Base-by-base conservation (phyloP, 53 echinoderm and acorn worm species). In the Pentamera pediparva region DNA sequence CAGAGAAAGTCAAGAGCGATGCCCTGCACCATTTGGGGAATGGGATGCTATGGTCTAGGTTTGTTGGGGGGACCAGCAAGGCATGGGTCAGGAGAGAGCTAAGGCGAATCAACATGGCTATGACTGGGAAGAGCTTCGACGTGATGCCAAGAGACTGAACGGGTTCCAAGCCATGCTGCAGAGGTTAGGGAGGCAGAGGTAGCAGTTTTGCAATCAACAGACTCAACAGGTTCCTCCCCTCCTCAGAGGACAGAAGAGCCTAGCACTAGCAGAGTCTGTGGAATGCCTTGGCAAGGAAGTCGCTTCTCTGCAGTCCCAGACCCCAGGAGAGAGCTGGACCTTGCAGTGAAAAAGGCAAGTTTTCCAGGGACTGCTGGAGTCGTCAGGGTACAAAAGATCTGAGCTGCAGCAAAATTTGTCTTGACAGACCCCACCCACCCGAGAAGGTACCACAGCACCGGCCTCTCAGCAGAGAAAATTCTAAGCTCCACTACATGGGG, bases 61-160 rank as follows among this genome's bases (percentile, higher is more conserved):
- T 81, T 12, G 50, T 18, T 24, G 19, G 53, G n/a, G 75, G 81
- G 13, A 75, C 64, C 17, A 26, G 74, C 11, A 38, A 39, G 22
- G 61, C 75, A 3, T 74, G 39, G 21, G 81, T 81, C 1, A 24
- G 38, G 24, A 58, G 56, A 22, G 75, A 74, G 35, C 17, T 81
- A 63, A 59, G 75, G 25, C 31, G 50, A 32, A 52, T 69, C 17
- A 48, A 69, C 26, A 5, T 43, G 69, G 69, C 69, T 2, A 62
- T 38, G 2, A 24, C 35, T 2, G 37, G 63, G 25, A 17, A 61
- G 35, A 2, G 54, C 7, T 61, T 61, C 36, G 35, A 34, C 15
- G 4, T 18, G 2, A 62, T 35, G 63, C 18, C 26, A 53, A 53
- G 53, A 53, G 53, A 53, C 6, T 22, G 25, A 17, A 61, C 19